Percentiles rank a stretch among this genome's conserved stretches.
phyloP scores from a whole-genome alignment of 2,797 vertebrate genomes.

The Halcyon chelicuti region DNA sequence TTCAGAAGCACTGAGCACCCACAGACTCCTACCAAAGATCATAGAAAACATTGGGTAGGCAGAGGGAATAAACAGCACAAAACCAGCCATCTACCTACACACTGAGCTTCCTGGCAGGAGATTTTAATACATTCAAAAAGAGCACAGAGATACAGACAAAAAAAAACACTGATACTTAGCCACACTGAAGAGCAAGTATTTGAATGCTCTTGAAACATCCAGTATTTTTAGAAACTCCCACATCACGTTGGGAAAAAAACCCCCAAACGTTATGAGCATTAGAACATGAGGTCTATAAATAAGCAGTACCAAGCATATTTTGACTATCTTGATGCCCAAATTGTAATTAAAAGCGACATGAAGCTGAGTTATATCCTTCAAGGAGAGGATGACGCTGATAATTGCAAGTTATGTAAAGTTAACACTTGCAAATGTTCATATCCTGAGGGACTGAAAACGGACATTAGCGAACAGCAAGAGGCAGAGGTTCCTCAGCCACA shows the following conservation, averaged over 20 bases:
- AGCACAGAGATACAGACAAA: background rate
- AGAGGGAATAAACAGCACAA: slow-evolving; percentile 55
- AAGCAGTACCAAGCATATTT: background rate
- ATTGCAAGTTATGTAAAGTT: slow-evolving; percentile 25
- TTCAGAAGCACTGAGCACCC: slow-evolving; percentile 64
- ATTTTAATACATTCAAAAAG: slow-evolving; percentile 13
- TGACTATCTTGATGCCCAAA: background rate
- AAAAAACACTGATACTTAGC: background rate
- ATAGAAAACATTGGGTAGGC: slow-evolving; percentile 58
- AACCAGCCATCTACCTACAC: slow-evolving; percentile 29
- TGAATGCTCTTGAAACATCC: background rate
- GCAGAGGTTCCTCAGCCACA: background rate
- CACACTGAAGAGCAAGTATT: background rate
- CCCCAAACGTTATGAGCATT: background rate
- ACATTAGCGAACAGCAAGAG: slow-evolving; percentile 48
- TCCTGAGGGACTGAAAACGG: slow-evolving; percentile 28
- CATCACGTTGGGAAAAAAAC: accelerated
- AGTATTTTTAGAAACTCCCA: background rate
- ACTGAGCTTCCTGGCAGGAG: background rate
- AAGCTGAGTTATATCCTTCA: background rate
- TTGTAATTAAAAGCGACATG: background rate
- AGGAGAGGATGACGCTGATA: background rate
- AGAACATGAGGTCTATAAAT: background rate
- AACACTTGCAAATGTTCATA: slow-evolving; percentile 27
- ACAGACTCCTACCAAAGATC: slow-evolving; percentile 64